phyloP scores from a whole-genome alignment of 1,140 invertebrate species.

The Drosophila sp. region DNA sequence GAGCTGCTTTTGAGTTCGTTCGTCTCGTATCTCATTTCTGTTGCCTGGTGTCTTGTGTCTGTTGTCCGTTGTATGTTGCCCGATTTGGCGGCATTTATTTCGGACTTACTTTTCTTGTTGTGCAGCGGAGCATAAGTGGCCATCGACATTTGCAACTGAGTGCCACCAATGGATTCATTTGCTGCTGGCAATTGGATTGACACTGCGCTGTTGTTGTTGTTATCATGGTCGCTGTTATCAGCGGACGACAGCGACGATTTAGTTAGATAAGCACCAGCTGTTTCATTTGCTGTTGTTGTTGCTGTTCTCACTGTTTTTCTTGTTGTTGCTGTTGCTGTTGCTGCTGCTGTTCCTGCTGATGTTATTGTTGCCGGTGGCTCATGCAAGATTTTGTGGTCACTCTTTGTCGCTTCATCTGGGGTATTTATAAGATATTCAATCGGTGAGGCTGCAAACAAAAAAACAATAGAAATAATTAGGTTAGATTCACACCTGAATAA shows the following conservation, averaged over 20 bases:
- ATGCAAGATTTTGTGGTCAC: conserved; percentile 43
- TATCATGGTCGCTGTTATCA: conserved; percentile 72
- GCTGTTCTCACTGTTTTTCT: conserved; percentile 25
- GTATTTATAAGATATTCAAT: conserved; percentile 64
- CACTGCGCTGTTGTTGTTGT: conserved; percentile 44
- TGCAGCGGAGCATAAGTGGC: conserved; percentile 55
- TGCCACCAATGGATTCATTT: conserved; percentile 28
- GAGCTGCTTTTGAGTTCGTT: conserved; percentile 19
- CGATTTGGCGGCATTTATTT: conserved; percentile 23
- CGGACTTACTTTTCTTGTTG: conserved; percentile 72
- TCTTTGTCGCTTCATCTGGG: conserved; percentile 37
- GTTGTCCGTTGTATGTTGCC: conserved; percentile 4
- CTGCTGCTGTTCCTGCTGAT: conserved; percentile 31
- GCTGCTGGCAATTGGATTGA: conserved; percentile 27
- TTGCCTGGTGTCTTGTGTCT: conserved; percentile 4
- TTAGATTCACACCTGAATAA: conserved; percentile 64
- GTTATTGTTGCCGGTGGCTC: conserved; percentile 12
- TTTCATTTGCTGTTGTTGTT: conserved; percentile 50
- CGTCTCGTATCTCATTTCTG: conserved; percentile 2
- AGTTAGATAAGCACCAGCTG: conserved; percentile 77
- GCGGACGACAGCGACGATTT: conserved; percentile 54
- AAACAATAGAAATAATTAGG: conserved; percentile 46
- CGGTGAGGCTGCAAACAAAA: conserved; percentile 53
- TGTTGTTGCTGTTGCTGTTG: conserved; percentile 11
- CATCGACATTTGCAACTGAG: conserved; percentile 38